Conservation (phyloP, 1,140 invertebrate species). For the Linepithema humile region DNA sequence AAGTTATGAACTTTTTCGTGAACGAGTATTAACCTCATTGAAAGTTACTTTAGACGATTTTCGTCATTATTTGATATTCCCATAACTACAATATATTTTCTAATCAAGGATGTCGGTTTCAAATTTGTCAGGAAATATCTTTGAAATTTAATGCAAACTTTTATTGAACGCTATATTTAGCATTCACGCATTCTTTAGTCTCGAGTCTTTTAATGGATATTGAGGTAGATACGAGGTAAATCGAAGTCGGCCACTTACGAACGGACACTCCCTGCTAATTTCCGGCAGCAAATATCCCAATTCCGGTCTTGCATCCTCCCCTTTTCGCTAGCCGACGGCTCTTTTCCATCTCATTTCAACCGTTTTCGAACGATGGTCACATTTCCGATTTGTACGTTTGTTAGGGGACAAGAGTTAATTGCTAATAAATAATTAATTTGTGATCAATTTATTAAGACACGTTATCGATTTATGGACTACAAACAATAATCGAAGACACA, state of each 20-base stretch:
- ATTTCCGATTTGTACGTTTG: slow-evolving; percentile 23
- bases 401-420: slow-evolving; percentile 30
- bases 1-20: background rate
- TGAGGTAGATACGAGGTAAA: slow-evolving; percentile 54
- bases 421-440: slow-evolving; percentile 11
- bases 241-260: slow-evolving; percentile 75
- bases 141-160: background rate
- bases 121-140: background rate
- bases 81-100: background rate
- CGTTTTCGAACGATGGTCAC: background rate
- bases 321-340: slow-evolving; percentile 44
- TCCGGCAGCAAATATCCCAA: slow-evolving; percentile 78
- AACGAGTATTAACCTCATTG: background rate
- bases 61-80: background rate
- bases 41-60: background rate
- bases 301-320: slow-evolving; percentile 66
- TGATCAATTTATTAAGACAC: slow-evolving; percentile 10
- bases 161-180: background rate
- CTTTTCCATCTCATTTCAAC: slow-evolving; percentile 64
- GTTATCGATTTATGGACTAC: background rate
- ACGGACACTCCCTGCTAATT: slow-evolving; percentile 79
- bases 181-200: background rate
- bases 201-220: slow-evolving; percentile 23
- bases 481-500: background rate
- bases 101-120: background rate